A percentile compares a stretch with the other conserved stretches of the same genome.
These are phyloP conservation scores for Limnephilus lunatus DNA, from an alignment of 2,888 invertebrate genomes.

Conservation along the genomic window DNA sequence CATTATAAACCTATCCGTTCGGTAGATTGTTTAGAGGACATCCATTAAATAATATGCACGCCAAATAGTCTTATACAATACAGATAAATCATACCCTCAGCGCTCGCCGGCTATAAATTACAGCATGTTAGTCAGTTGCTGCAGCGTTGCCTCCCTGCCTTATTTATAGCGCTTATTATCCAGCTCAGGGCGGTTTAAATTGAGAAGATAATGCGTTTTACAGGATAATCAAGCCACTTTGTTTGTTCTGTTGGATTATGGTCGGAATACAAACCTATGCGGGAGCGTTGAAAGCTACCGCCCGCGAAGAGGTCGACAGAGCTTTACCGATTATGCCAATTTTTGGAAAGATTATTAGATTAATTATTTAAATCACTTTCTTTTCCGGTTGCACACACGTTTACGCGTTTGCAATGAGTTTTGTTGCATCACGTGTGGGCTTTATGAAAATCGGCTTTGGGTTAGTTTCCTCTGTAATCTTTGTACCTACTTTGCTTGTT, in stretches of 20 bases:
- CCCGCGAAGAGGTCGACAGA: background rate
- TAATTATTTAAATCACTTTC: background rate
- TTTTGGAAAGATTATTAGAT: background rate
- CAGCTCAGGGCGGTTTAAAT: background rate
- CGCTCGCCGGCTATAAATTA: background rate
- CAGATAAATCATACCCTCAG: slow-evolving; percentile 2
- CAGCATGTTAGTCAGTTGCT: background rate
- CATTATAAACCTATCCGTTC: slow-evolving; percentile 2
- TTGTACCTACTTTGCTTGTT: background rate
- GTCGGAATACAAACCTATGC: background rate
- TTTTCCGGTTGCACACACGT: background rate
- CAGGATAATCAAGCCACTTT: slow-evolving; percentile 2
- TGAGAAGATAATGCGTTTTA: slow-evolving; percentile 2
- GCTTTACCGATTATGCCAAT: background rate
- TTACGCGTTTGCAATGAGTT: background rate
- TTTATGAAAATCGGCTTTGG: background rate
- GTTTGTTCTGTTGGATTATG: background rate
- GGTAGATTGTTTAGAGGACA: background rate
- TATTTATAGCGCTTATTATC: background rate
- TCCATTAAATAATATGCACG: background rate
- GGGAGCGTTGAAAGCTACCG: background rate
- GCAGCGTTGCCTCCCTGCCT: background rate
- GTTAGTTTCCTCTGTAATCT: background rate
- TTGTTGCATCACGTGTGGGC: too few species aligned
- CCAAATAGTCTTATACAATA: background rate